Conservation (phyloP, 2,888 invertebrate species). For the Clepsis dumicolana region DNA sequence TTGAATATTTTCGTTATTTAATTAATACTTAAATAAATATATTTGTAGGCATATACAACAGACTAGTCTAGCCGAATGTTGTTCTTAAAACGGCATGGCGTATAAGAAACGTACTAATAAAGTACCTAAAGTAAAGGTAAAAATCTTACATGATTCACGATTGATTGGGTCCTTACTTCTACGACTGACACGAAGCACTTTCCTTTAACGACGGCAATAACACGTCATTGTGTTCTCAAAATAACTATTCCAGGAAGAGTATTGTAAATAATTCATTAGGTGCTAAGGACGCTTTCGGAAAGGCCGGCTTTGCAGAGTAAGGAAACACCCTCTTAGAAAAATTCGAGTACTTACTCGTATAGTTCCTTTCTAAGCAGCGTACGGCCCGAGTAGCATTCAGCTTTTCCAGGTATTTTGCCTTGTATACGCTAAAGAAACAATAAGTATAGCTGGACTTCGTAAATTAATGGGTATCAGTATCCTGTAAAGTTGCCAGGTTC, state of each 20-base stretch:
- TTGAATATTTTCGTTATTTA: neutral
- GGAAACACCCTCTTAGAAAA: conserved; percentile 1
- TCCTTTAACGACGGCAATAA: conserved; percentile 9
- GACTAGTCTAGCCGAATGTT: neutral
- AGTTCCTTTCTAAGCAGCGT: neutral
- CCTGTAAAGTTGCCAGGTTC: neutral
- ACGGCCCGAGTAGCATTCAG: neutral
- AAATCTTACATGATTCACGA: conserved; percentile 4
- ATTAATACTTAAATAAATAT: too few species aligned
- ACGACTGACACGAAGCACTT: conserved; percentile 12
- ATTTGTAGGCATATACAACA: too few species aligned
- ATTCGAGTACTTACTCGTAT: neutral
- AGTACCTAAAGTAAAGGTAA: conserved; percentile 1
- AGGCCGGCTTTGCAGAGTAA: neutral
- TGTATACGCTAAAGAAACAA: neutral
- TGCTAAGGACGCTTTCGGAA: neutral
- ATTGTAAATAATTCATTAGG: conserved; percentile 13
- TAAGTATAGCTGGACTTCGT: neutral
- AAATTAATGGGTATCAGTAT: conserved; percentile 2
- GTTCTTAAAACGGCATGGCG: neutral
- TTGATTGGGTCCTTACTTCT: conserved; percentile 10
- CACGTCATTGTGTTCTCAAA: conserved; percentile 15
- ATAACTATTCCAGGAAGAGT: conserved; percentile 11
- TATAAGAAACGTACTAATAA: neutral
- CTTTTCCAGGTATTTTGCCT: neutral